These are phyloP conservation scores for Numida meleagris DNA, from an alignment of 2,113 vertebrate species.

Conservation along the genomic window DNA sequence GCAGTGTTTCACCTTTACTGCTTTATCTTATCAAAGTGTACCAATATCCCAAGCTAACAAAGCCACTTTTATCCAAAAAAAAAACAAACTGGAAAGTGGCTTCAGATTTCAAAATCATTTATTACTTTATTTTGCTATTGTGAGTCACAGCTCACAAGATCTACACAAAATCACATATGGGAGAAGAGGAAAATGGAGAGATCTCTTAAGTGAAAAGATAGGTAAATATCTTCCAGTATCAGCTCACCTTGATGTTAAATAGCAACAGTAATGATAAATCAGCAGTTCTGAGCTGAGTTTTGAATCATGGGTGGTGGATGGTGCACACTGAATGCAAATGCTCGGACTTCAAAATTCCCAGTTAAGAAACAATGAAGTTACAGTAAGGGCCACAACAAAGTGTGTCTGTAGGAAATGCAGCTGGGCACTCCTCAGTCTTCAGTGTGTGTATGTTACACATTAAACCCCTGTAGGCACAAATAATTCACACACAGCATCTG, in stretches of 20 bases:
- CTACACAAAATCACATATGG: background rate
- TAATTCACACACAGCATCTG: background rate
- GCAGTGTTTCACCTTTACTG: background rate
- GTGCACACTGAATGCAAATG: background rate
- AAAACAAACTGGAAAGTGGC: background rate
- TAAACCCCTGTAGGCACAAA: background rate
- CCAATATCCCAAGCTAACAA: background rate
- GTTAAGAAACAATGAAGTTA: background rate
- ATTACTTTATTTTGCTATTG: background rate
- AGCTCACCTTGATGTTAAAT: background rate
- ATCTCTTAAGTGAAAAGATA: background rate
- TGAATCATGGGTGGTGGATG: background rate
- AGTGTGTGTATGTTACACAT: rapidly evolving
- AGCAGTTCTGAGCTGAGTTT: background rate
- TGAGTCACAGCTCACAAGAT: background rate
- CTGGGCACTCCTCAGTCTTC: background rate
- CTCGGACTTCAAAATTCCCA: background rate
- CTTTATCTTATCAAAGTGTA: background rate
- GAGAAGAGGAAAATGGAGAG: background rate
- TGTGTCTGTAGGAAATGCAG: background rate
- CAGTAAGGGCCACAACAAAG: background rate
- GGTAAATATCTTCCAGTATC: background rate
- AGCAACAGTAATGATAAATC: background rate
- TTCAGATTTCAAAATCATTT: background rate
- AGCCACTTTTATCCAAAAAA: background rate